Evolutionary conservation across 2,797 vertebrate species (phyloP).

Genomic region (Sebastes diploproa): DNA sequence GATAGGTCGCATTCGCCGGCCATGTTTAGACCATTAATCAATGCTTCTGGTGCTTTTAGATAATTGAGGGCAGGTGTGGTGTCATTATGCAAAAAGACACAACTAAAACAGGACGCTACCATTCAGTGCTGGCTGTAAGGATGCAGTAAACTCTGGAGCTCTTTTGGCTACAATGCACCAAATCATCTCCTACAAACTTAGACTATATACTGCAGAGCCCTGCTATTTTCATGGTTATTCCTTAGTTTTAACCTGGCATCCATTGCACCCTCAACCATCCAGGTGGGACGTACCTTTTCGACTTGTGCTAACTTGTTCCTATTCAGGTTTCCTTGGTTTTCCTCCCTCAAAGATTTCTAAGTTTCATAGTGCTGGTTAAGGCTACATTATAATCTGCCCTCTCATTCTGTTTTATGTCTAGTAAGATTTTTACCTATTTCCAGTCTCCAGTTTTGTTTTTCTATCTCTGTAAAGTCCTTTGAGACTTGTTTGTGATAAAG

Average conservation of each 20-base stretch:
- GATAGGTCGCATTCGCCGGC: slow-evolving; percentile 36
- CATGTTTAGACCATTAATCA: slow-evolving; percentile 51
- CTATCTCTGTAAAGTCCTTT: not conserved
- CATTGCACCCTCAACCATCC: not conserved
- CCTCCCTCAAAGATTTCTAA: not conserved
- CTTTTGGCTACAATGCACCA: not conserved
- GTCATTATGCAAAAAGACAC: slow-evolving; percentile 43
- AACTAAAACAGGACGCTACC: slow-evolving; percentile 5
- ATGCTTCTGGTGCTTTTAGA: slow-evolving; percentile 58
- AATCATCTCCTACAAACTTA: not conserved
- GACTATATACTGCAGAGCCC: not conserved
- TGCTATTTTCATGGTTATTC: not conserved
- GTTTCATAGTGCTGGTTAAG: not conserved
- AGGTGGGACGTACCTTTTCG: not conserved
- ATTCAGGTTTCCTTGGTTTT: not conserved
- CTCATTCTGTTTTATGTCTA: not conserved
- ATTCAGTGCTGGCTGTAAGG: not conserved
- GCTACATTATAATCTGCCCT: not conserved
- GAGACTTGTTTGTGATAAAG: not conserved
- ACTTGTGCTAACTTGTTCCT: not conserved
- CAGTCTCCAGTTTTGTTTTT: not conserved
- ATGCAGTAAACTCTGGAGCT: not conserved
- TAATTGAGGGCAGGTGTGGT: slow-evolving; percentile 57
- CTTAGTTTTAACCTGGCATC: not conserved
- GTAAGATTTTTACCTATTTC: not conserved